Evolutionary conservation across 1,140 invertebrate species (phyloP), one percentile per base, ranked within the genome.

Genomic region (Elysia chlorotica): DNA sequence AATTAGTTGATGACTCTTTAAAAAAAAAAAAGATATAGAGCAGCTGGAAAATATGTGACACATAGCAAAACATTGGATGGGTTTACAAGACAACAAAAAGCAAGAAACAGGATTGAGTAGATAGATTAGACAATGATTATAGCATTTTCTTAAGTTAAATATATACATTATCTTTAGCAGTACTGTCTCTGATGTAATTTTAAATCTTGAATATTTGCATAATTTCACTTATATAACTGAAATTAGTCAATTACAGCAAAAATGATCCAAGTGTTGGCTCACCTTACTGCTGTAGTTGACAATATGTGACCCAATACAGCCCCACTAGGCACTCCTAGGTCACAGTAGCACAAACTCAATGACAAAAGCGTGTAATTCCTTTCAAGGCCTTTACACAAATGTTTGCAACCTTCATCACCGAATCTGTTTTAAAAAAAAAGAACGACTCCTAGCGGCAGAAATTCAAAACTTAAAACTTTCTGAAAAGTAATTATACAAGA

Each of bases 211-310:
- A n/a, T 28, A 59, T 10, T 28, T 59, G 28, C 10, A 28, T 14
- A 25, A 17, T n/a, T 14, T 59, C 25, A 28, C 28, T 59, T 59
- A 28, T 59, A 59, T 14, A 10, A 17, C 25, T 14, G 10, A 59
- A 59, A 59, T 59, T 10, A 14, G 17, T n/a, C 6, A n/a, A n/a
- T 59, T n/a, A n/a, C 25, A 14, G 17, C 56, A 57, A 23, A 28
- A 57, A 28, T 23, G 56, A 6, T 5, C 6, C 21, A 10, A 57
- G 30, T 6, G 56, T 57, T 57, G 6, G 38, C 1, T 71, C 74
- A 86, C 85, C 82, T 82, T 2, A 87, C 59, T 65, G 86, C 83
- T 66, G 86, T 86, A n/a, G 76, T 83, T n/a, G 82, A 79, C 5
- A 87, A 38, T 25, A 85, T 79, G 10, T 79, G 75, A 1, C 83